phyloP scores from a whole-genome alignment of 2,888 invertebrate species.

The Halictus quadricinctus region DNA sequence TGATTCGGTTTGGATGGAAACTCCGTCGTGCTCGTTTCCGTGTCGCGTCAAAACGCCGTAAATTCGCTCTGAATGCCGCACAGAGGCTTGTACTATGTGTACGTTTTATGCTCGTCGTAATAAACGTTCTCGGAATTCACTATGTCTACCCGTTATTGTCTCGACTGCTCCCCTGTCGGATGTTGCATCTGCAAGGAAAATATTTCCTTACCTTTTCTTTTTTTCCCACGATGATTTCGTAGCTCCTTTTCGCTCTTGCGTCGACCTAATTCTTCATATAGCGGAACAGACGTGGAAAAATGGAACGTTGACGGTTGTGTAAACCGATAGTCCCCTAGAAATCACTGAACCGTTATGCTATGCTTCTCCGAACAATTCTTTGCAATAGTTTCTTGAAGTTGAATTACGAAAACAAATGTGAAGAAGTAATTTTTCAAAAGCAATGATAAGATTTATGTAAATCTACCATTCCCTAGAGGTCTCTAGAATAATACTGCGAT shows the following conservation, averaged over 20 bases:
- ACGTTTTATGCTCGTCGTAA: constrained; percentile 60
- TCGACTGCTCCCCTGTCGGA: neutral
- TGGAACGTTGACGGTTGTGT: neutral
- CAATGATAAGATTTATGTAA: neutral
- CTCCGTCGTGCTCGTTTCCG: constrained; percentile 42
- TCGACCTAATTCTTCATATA: neutral
- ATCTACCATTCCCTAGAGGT: no score
- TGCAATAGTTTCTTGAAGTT: neutral
- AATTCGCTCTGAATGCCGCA: constrained; percentile 64
- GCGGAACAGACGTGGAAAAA: neutral
- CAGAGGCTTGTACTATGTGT: constrained; percentile 69
- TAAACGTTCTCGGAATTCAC: constrained; percentile 62
- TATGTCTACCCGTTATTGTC: neutral
- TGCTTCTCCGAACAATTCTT: neutral
- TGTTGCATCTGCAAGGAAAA: neutral
- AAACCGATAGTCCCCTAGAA: neutral
- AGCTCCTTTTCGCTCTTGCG: neutral
- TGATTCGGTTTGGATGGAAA: constrained; percentile 21
- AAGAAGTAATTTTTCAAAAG: neutral
- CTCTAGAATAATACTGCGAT: no score
- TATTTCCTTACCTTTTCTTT: neutral
- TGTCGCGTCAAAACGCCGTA: constrained; percentile 49
- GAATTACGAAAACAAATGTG: neutral
- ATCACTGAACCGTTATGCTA: neutral
- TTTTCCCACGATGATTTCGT: neutral